These are phyloP conservation scores for Pseudomyrmex gracilis DNA, from an alignment of 1,140 invertebrate species.

Conservation along the genomic window DNA sequence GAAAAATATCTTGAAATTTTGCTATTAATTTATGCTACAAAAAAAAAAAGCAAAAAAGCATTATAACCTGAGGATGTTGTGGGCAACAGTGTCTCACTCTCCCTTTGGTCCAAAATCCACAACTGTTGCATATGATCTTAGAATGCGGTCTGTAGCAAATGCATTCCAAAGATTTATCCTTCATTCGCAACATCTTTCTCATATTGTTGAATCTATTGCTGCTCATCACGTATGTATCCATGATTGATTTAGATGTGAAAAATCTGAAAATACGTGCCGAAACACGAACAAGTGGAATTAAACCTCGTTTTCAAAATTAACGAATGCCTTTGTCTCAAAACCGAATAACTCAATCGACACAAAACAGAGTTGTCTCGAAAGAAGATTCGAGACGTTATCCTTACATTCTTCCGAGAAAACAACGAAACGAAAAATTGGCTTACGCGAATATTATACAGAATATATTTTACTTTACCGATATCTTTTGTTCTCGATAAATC, in stretches of 20 bases:
- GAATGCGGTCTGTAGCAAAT: conserved; percentile 66
- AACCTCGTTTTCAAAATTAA: too few relatives aligned
- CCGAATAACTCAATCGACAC: too few relatives aligned
- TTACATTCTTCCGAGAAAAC: too few relatives aligned
- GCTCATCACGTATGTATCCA: background rate
- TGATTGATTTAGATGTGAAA: background rate
- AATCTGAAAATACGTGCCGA: background rate
- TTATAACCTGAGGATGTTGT: conserved; percentile 67
- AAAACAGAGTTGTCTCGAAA: too few relatives aligned
- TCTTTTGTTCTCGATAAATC: too few relatives aligned
- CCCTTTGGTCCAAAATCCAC: conserved; percentile 65
- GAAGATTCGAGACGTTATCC: too few relatives aligned
- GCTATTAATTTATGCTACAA: background rate
- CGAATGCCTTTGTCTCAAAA: too few relatives aligned
- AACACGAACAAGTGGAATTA: background rate
- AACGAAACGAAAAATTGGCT: too few relatives aligned
- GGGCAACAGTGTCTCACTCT: conserved; percentile 66
- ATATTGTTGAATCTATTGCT: background rate
- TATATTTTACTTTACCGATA: too few relatives aligned
- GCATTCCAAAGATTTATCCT: background rate
- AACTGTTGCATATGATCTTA: conserved; percentile 66
- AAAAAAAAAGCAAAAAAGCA: background rate
- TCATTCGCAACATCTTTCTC: background rate
- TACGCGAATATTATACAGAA: too few relatives aligned
- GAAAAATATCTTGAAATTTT: background rate